Percentiles rank a stretch among this genome's conserved stretches.
Conservation (phyloP, 2,888 invertebrate species). For the Aleiodes alternator region DNA sequence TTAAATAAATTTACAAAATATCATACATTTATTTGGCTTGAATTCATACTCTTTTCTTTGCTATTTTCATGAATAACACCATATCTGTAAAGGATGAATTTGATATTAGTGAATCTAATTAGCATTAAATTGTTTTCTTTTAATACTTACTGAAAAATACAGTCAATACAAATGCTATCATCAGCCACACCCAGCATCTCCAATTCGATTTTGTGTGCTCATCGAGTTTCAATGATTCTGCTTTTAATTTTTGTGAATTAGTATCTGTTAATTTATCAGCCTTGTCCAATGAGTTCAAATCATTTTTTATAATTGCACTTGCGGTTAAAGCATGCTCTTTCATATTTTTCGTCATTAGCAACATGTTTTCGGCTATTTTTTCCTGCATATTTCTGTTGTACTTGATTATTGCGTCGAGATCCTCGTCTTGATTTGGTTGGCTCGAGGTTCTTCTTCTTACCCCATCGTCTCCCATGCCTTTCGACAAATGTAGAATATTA, state of each 20-base stretch:
- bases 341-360: slow-evolving; percentile 89
- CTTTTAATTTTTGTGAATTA: slow-evolving; percentile 85
- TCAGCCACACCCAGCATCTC: slow-evolving; percentile 97
- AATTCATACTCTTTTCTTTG: slow-evolving; percentile 80
- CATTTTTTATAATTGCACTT: slow-evolving; percentile 91
- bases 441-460: slow-evolving; percentile 66
- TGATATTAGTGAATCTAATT: neutral
- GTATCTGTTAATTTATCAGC: slow-evolving; percentile 87
- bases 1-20: no score
- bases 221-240: slow-evolving; percentile 88
- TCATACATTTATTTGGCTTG: no score
- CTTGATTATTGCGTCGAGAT: slow-evolving; percentile 88
- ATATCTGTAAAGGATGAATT: slow-evolving; percentile 80
- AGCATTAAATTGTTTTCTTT: slow-evolving; percentile 15
- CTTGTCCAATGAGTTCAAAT: slow-evolving; percentile 81
- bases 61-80: slow-evolving; percentile 94
- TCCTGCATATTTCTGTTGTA: slow-evolving; percentile 94
- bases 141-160: slow-evolving; percentile 88
- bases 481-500: slow-evolving; percentile 11
- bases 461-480: slow-evolving; percentile 66
- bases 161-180: slow-evolving; percentile 89
- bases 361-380: slow-evolving; percentile 95
- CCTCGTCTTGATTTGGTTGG: slow-evolving; percentile 79
- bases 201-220: slow-evolving; percentile 91
- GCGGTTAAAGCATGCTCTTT: slow-evolving; percentile 94